A percentile compares a stretch with the other conserved stretches of the same genome.
These are phyloP conservation scores for Axinella damicornis DNA, from an alignment of 37 sponge, comb jelly and placozoan species.

Conservation along the genomic window DNA sequence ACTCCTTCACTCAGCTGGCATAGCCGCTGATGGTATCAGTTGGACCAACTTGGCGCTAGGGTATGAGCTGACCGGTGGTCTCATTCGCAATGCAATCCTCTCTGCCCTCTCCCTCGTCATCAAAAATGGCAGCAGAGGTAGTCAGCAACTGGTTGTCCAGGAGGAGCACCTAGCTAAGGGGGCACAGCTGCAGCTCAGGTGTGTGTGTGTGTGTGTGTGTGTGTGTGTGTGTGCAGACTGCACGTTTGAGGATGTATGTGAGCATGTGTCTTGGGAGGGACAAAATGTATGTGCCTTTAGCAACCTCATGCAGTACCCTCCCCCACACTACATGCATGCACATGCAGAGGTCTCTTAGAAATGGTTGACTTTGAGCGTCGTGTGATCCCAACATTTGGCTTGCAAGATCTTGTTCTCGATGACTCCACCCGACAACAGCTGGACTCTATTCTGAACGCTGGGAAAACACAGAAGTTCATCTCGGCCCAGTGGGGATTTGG, in stretches of 20 bases:
- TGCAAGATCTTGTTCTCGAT: conserved; percentile 55
- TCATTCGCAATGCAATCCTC: conserved; percentile 69
- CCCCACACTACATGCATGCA: too few species aligned
- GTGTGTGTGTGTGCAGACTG: too few species aligned
- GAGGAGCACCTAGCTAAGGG: conserved; percentile 39
- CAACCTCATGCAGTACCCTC: too few species aligned
- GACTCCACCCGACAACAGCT: conserved; percentile 23
- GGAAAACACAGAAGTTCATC: conserved; percentile 68
- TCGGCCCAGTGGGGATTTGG: conserved; percentile 80
- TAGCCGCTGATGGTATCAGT: conserved; percentile 22
- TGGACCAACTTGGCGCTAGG: conserved; percentile 47
- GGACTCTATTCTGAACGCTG: conserved; percentile 48
- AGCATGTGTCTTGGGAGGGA: too few species aligned
- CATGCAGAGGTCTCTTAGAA: conserved; percentile 57
- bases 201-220: neutral
- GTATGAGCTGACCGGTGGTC: conserved; percentile 67
- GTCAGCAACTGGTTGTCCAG: neutral
- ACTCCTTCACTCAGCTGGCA: neutral
- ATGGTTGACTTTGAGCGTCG: conserved; percentile 82
- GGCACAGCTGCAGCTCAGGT: conserved; percentile 68
- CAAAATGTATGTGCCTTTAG: too few species aligned
- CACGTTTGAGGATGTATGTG: too few species aligned
- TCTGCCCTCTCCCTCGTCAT: conserved; percentile 54
- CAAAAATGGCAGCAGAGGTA: neutral
- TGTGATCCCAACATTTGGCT: conserved; percentile 70